phyloP scores from a whole-genome alignment of 2,888 invertebrate species.

The Hirtodrosophila duncani region DNA sequence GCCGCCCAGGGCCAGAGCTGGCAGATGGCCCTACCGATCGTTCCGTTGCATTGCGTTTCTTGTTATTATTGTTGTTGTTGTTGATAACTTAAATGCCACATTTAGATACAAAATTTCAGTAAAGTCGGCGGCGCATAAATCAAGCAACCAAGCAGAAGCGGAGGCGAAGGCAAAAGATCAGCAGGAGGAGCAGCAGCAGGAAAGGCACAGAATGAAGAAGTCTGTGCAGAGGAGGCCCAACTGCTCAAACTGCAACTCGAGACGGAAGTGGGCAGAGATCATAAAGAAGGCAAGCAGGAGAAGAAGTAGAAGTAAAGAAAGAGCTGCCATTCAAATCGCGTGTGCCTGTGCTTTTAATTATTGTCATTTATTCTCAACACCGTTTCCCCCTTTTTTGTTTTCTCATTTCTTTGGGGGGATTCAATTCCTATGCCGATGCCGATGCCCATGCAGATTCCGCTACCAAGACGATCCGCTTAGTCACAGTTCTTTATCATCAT shows the following conservation, averaged over 20 bases:
- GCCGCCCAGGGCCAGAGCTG: conserved; percentile 58
- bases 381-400: not conserved
- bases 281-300: conserved; percentile 20
- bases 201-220: conserved; percentile 1
- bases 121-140: conserved; percentile 65
- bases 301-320: conserved; percentile 17
- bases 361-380: conserved; percentile 48
- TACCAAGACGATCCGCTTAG: conserved; percentile 45
- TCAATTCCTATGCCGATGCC: too few species aligned
- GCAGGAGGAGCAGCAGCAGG: conserved; percentile 50
- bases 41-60: not conserved
- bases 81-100: conserved; percentile 71
- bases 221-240: conserved; percentile 5
- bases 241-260: conserved; percentile 42
- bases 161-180: conserved; percentile 44
- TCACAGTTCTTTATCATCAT: conserved; percentile 69
- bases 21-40: conserved; percentile 54
- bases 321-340: conserved; percentile 54
- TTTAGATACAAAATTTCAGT: conserved; percentile 71
- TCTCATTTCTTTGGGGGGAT: too few species aligned
- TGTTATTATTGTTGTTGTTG: conserved; percentile 43
- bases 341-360: conserved; percentile 75
- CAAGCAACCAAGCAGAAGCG: conserved; percentile 54
- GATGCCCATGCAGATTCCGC: too few species aligned
- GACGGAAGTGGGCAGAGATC: conserved; percentile 7